These are phyloP conservation scores for Plagiodera versicolora DNA, from an alignment of 2,888 invertebrate genomes.

Conservation along the genomic window DNA sequence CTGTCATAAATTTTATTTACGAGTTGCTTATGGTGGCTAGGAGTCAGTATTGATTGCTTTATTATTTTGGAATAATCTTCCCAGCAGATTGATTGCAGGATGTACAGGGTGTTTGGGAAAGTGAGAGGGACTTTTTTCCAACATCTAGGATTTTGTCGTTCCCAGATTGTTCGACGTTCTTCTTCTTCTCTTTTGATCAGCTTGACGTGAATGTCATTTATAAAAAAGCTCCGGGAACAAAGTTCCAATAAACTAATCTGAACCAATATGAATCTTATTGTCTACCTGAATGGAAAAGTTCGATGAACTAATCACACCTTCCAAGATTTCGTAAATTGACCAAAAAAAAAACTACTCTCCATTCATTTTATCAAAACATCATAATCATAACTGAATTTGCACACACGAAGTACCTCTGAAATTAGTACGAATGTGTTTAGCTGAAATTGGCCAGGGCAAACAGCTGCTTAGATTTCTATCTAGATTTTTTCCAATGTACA, in stretches of 20 bases:
- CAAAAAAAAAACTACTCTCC: neutral
- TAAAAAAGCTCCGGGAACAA: neutral
- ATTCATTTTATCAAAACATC: neutral
- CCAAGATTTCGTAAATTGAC: neutral
- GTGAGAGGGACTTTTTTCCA: too few relatives aligned
- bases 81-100: neutral
- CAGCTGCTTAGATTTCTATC: neutral
- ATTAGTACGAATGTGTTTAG: neutral
- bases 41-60: neutral
- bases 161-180: too few relatives aligned
- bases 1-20: conserved; percentile 31
- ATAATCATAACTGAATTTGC: neutral
- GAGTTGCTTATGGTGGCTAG: conserved; percentile 13
- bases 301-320: neutral
- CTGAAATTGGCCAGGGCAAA: neutral
- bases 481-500: too few relatives aligned
- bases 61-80: neutral
- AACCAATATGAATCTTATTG: neutral
- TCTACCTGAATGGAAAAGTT: neutral
- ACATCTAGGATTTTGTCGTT: too few relatives aligned
- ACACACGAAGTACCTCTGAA: neutral
- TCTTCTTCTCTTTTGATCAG: too few relatives aligned
- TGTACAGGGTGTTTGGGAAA: too few relatives aligned
- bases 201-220: too few relatives aligned
- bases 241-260: neutral